Conservation (phyloP, 2,888 invertebrate genomes). For the Eilema sororculum region DNA sequence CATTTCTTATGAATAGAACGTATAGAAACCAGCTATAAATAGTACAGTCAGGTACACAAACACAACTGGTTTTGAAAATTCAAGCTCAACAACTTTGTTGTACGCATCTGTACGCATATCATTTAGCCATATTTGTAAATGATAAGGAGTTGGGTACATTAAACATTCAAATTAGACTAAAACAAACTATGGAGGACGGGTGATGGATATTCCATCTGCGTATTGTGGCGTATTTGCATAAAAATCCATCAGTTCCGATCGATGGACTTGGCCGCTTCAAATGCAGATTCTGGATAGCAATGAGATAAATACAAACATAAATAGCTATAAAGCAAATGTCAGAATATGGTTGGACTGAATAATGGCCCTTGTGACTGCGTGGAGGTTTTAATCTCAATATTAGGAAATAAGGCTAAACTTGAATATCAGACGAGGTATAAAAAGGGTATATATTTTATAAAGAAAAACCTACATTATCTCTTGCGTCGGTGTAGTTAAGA, state of each 20-base stretch:
- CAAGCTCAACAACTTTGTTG: conserved; percentile 30
- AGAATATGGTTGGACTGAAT: conserved; percentile 58
- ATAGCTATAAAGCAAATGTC: conserved; percentile 55
- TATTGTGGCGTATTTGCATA: conserved; percentile 79
- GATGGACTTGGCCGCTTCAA: conserved; percentile 64
- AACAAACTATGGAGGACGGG: conserved; percentile 68
- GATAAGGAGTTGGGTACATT: conserved; percentile 67
- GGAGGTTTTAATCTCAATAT: not conserved
- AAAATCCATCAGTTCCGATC: conserved; percentile 68
- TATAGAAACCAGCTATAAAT: conserved; percentile 9
- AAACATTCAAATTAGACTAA: conserved; percentile 83
- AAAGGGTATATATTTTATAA: not conserved
- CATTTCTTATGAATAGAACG: conserved; percentile 13
- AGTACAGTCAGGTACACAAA: conserved; percentile 27
- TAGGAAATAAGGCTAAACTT: not conserved
- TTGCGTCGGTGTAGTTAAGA: not conserved
- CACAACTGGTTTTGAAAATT: conserved; percentile 37
- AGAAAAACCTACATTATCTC: not conserved
- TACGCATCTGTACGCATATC: conserved; percentile 54
- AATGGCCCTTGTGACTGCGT: conserved; percentile 44
- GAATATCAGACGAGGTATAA: not conserved
- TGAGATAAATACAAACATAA: conserved; percentile 64
- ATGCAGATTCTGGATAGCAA: conserved; percentile 77
- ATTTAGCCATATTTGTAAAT: conserved; percentile 64
- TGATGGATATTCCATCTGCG: conserved; percentile 83